These are phyloP conservation scores for Corydoras sp. DNA, from an alignment of 2,113 vertebrate genomes.

Conservation along the genomic window DNA sequence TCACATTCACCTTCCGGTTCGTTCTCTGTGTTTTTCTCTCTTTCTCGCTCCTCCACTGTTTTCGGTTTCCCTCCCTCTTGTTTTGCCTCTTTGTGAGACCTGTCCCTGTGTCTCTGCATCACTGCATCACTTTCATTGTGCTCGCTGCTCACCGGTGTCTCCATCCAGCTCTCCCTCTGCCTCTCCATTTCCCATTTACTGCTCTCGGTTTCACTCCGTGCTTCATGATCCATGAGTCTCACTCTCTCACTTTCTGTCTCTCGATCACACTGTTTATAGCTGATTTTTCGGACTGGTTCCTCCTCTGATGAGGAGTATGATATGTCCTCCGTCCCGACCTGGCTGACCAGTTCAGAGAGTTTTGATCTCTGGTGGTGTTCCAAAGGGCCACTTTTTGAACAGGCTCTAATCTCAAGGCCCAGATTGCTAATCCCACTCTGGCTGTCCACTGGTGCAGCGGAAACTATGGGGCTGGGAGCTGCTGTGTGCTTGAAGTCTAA, in stretches of 20 bases:
- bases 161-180: not conserved
- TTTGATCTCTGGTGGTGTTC: conserved; percentile 71
- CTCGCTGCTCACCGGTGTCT: conserved; percentile 21
- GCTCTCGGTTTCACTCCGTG: not conserved
- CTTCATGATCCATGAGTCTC: conserved; percentile 33
- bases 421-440: conserved; percentile 54
- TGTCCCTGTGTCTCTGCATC: conserved; percentile 27
- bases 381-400: conserved; percentile 36
- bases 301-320: conserved; percentile 71
- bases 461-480: conserved; percentile 40
- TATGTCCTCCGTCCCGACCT: conserved; percentile 73
- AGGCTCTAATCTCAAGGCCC: conserved; percentile 31
- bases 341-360: conserved; percentile 68
- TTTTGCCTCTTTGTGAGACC: conserved; percentile 35
- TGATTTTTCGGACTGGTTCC: conserved; percentile 45
- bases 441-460: conserved; percentile 22
- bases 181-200: conserved; percentile 21
- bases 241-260: conserved; percentile 52
- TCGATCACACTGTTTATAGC: conserved; percentile 56
- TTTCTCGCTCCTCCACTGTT: conserved; percentile 2
- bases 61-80: not conserved
- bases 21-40: conserved; percentile 16
- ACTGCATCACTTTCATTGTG: conserved; percentile 19
- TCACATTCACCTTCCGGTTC: conserved; percentile 7
- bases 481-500: conserved; percentile 48